Conservation (phyloP, 2,797 vertebrate species). For the Hyperoplus lanceolatus region DNA sequence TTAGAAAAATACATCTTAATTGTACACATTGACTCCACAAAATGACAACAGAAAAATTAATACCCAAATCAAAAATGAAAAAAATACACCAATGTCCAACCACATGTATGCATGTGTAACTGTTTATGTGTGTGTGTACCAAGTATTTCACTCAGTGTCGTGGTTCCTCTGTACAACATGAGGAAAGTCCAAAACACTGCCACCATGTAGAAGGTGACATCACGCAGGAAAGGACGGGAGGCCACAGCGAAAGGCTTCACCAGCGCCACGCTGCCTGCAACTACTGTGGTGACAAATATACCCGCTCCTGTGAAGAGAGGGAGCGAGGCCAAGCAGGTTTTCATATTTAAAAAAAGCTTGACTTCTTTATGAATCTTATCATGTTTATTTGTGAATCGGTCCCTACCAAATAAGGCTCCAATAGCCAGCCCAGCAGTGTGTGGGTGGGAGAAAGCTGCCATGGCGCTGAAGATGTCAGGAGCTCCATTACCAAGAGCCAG, state of each 20-base stretch:
- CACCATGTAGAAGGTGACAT: slow-evolving; percentile 94
- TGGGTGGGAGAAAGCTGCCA: slow-evolving; percentile 93
- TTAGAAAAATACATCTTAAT: neutral
- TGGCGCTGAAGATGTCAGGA: slow-evolving; percentile 95
- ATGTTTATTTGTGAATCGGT: neutral
- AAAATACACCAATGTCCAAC: neutral
- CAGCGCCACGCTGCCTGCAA: slow-evolving; percentile 92
- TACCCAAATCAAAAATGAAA: neutral
- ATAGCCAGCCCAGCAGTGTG: slow-evolving; percentile 94
- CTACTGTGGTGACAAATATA: slow-evolving; percentile 95
- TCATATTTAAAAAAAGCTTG: neutral
- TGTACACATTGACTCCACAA: neutral
- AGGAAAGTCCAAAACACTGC: slow-evolving; percentile 93
- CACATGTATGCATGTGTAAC: neutral
- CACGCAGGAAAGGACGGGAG: slow-evolving; percentile 95
- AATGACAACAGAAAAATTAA: no score
- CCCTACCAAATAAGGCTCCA: slow-evolving; percentile 92
- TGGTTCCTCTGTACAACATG: slow-evolving; percentile 88
- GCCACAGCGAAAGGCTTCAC: slow-evolving; percentile 92
- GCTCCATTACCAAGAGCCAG: slow-evolving; percentile 97
- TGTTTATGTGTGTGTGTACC: slow-evolving; percentile 78
- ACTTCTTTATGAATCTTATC: neutral
- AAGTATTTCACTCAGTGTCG: slow-evolving; percentile 88
- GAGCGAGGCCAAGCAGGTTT: neutral
- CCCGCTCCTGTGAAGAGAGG: slow-evolving; percentile 88